Evolutionary conservation across 1,140 invertebrate genomes (phyloP).

Genomic region (Drosophila tani): DNA sequence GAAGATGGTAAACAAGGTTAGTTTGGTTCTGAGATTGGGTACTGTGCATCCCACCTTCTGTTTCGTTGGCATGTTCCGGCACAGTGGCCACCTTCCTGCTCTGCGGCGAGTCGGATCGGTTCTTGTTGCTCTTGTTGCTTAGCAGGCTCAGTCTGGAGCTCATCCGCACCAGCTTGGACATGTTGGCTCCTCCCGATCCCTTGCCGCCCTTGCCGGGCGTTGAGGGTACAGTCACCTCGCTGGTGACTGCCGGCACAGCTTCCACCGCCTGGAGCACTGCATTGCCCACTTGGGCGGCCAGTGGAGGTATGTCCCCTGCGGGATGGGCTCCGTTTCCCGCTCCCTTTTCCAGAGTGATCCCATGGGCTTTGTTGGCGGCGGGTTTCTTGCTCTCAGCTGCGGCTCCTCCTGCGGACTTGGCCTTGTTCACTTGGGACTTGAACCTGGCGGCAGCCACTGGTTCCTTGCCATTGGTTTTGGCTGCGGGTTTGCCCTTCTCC

Average conservation of each 20-base stretch:
- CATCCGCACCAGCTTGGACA: constrained; percentile 68
- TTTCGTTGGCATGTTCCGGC: constrained; percentile 40
- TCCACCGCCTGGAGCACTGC: constrained; percentile 67
- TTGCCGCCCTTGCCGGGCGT: constrained; percentile 25
- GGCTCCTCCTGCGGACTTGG: constrained; percentile 18
- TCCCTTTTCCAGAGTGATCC: constrained; percentile 27
- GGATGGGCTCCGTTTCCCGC: constrained; percentile 5
- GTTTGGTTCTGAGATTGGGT: no score
- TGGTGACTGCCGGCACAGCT: constrained; percentile 64
- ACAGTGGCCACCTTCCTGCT: constrained; percentile 62
- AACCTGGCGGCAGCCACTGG: constrained; percentile 1
- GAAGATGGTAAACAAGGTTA: background rate
- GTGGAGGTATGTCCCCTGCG: constrained; percentile 38
- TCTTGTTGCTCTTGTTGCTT: constrained; percentile 72
- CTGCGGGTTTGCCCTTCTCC: constrained; percentile 18
- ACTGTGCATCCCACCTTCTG: constrained; percentile 41
- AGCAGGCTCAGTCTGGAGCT: constrained; percentile 65
- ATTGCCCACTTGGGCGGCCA: constrained; percentile 71
- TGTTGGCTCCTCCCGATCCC: constrained; percentile 46
- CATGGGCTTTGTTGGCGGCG: constrained; percentile 12
- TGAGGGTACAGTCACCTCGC: constrained; percentile 46
- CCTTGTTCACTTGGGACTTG: constrained; percentile 34
- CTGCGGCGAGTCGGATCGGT: constrained; percentile 62
- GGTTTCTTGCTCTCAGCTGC: constrained; percentile 27
- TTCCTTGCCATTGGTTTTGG: constrained; percentile 49